These are phyloP conservation scores for Cataglyphis hispanica DNA, from an alignment of 1,140 invertebrate genomes.

Conservation along the genomic window DNA sequence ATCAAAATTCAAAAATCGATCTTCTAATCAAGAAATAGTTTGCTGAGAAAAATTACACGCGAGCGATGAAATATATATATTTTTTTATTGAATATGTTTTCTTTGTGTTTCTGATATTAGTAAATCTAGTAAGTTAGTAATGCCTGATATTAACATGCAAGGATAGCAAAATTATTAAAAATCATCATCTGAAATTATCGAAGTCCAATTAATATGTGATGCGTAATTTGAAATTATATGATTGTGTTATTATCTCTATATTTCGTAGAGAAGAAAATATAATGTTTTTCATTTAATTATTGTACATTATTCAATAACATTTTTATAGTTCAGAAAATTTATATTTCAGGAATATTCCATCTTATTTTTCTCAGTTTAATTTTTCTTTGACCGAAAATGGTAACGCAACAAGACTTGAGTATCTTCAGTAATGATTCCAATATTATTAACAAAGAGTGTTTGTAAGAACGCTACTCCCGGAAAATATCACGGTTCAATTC, in stretches of 20 bases:
- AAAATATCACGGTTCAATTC: constrained; percentile 33
- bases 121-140: too few species aligned
- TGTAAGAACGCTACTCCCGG: constrained; percentile 16
- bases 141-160: too few species aligned
- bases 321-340: neutral
- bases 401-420: neutral
- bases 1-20: constrained; percentile 1
- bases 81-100: neutral
- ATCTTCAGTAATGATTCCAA: neutral
- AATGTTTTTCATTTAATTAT: neutral
- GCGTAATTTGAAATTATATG: too few species aligned
- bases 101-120: neutral
- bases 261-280: neutral
- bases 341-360: neutral
- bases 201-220: neutral
- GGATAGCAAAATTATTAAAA: neutral
- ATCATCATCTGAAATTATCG: neutral
- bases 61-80: neutral
- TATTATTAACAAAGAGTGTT: constrained; percentile 15
- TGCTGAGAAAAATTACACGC: neutral
- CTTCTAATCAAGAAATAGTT: neutral
- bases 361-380: neutral
- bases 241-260: neutral
- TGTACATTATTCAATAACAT: neutral
- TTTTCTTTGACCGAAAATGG: neutral